A percentile compares a stretch with the other conserved stretches of the same genome.
Conservation (phyloP, 2,888 invertebrate species). For the Amaurobius ferox region DNA sequence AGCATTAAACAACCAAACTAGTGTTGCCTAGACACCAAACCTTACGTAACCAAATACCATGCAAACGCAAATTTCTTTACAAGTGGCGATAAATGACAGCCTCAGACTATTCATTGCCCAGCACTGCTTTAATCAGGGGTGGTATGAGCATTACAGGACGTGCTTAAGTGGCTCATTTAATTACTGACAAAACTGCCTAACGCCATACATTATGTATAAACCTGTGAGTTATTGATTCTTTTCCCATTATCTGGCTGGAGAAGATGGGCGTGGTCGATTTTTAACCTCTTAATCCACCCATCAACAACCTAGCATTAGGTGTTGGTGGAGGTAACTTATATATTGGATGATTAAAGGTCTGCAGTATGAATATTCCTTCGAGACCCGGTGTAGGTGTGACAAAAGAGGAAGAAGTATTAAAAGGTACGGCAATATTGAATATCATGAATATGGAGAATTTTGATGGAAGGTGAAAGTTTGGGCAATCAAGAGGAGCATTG, state of each 20-base stretch:
- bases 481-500: too few relatives aligned
- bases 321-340: not conserved
- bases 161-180: slow-evolving; percentile 16
- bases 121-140: not conserved
- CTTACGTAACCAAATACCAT: too few relatives aligned
- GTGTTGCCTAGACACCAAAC: too few relatives aligned
- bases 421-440: not conserved
- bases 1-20: too few relatives aligned
- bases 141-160: slow-evolving; percentile 1
- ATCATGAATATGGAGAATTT: not conserved
- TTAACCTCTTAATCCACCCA: slow-evolving; percentile 12
- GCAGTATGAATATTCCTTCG: not conserved
- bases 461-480: not conserved
- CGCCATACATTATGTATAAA: slow-evolving; percentile 15
- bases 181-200: slow-evolving; percentile 12
- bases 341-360: not conserved
- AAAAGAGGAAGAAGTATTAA: not conserved
- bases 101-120: not conserved
- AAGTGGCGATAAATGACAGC: not conserved
- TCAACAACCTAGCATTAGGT: not conserved
- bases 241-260: slow-evolving; percentile 7
- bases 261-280: slow-evolving; percentile 9
- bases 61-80: not conserved
- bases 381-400: not conserved
- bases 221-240: slow-evolving; percentile 16